phyloP scores from a whole-genome alignment of 2,113 vertebrate species.

The Nerophis ophidion region DNA sequence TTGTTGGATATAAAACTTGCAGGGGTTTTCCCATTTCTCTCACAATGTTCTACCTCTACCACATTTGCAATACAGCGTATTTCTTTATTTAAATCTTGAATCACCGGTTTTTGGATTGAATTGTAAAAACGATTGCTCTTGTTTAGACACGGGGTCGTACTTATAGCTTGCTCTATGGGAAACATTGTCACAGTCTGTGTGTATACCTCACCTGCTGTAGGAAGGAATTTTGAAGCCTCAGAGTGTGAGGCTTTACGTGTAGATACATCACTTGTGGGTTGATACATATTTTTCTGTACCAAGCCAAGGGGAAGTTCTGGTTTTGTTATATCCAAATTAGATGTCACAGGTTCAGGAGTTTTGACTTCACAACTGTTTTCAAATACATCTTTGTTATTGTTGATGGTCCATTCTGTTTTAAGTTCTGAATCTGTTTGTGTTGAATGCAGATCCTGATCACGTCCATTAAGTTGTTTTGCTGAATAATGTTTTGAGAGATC shows the following conservation, averaged over 20 bases:
- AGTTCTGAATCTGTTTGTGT: slow-evolving; percentile 26
- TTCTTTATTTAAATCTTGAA: slow-evolving; percentile 37
- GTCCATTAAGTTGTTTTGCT: slow-evolving; percentile 32
- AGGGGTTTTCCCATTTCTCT: slow-evolving; percentile 14
- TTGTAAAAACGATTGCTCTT: slow-evolving; percentile 23
- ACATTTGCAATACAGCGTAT: slow-evolving; percentile 20
- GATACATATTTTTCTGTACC: slow-evolving; percentile 49
- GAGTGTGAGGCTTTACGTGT: slow-evolving; percentile 50
- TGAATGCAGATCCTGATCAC: slow-evolving; percentile 15
- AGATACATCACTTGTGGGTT: slow-evolving; percentile 46
- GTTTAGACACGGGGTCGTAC: slow-evolving; percentile 19
- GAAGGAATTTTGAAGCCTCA: slow-evolving; percentile 51
- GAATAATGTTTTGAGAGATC: slow-evolving; percentile 24
- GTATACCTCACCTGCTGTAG: slow-evolving; percentile 60
- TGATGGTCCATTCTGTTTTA: slow-evolving; percentile 19
- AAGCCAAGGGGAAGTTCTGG: slow-evolving; percentile 40
- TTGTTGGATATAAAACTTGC: not conserved
- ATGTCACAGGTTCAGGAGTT: slow-evolving; percentile 27
- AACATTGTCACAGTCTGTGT: slow-evolving; percentile 37
- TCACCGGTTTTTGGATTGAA: slow-evolving; percentile 26
- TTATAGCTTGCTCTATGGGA: slow-evolving; percentile 29
- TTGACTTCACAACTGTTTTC: slow-evolving; percentile 36
- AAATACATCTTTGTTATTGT: slow-evolving; percentile 25
- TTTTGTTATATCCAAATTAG: slow-evolving; percentile 43
- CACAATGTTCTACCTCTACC: slow-evolving; percentile 9